Base-by-base conservation (phyloP, 1,140 invertebrate genomes). In the Euwallacea similis region DNA sequence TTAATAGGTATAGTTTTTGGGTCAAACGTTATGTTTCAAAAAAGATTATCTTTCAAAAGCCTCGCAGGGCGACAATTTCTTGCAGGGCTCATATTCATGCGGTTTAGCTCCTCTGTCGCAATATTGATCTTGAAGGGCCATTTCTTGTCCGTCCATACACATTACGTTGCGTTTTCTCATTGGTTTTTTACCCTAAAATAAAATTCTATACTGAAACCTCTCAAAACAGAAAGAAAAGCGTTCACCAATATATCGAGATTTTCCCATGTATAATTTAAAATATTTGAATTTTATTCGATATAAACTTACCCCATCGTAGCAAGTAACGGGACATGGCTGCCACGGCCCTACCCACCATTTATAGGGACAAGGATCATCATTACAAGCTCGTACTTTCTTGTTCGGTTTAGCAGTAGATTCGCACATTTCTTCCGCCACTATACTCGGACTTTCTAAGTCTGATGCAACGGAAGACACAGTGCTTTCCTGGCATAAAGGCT, bases 331-430 rank as follows among this genome's bases (percentile, higher is more conserved):
- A 76, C 93, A 95, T 71, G 90, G 87, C 76, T 93, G 90, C 93
- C 93, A 95, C 0, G 90, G 90, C 1, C 92, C 92, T 6, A 88
- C 82, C 90, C 90, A 92, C 91, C 91, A 93, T 76, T 88, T 88
- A 0, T 89, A 88, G 6, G 90, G 90, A 79, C 91, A 93, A 0
- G 87, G 85, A 72, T 91, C 88, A 43, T 82, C 84, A 78, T 91
- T 92, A 76, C 92, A 93, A 7, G 83, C 79, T 11, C 88, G 81
- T 44, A 85, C 84, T 71, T 85, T 83, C 43, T 88, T 83, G 42
- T 86, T 81, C 0, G 90, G 90, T 76, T 87, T 89, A 6, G 81
- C 76, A 13, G 83, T 82, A 11, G 77, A 76, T 72, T 87, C 85
- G 79, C 91, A 93, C 73, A 88, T 87, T 67, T 85, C 83, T 53